Conservation (phyloP, 1,140 invertebrate species). For the Drosophila nigromelanica region DNA sequence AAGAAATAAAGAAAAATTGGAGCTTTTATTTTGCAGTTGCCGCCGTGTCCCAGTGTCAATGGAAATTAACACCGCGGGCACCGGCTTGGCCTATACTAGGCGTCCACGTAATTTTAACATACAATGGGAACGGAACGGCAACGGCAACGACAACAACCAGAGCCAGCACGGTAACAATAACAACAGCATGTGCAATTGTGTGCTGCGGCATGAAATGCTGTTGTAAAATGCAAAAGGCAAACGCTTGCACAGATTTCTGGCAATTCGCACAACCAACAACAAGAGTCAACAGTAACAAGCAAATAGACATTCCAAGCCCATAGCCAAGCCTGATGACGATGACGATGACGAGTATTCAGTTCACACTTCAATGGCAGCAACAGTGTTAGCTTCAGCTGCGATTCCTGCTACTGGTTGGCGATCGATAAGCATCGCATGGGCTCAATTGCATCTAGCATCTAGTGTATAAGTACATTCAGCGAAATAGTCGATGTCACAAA, state of each 20-base stretch:
- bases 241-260: slow-evolving; percentile 65
- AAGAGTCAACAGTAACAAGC: slow-evolving; percentile 16
- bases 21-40: slow-evolving; percentile 14
- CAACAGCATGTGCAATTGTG: slow-evolving; percentile 63
- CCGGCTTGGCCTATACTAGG: slow-evolving; percentile 58
- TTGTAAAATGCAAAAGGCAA: slow-evolving; percentile 50
- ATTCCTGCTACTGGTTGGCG: slow-evolving; percentile 29
- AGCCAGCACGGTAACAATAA: slow-evolving; percentile 12
- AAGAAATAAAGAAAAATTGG: slow-evolving; percentile 64
- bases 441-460: slow-evolving; percentile 5
- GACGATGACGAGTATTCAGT: slow-evolving; percentile 54
- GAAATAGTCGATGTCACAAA: too few species aligned
- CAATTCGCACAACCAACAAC: slow-evolving; percentile 35
- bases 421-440: slow-evolving; percentile 35
- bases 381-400: background rate
- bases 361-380: slow-evolving; percentile 37
- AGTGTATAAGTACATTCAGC: too few species aligned
- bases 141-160: slow-evolving; percentile 14
- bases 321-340: slow-evolving; percentile 4
- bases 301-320: slow-evolving; percentile 39
- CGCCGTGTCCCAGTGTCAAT: slow-evolving; percentile 66
- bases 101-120: slow-evolving; percentile 79
- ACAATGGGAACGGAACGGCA: slow-evolving; percentile 70
- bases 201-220: slow-evolving; percentile 59
- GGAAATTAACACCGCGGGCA: slow-evolving; percentile 75